Base-by-base conservation (phyloP, 2,113 vertebrate genomes). In the Ictalurus furcatus region DNA sequence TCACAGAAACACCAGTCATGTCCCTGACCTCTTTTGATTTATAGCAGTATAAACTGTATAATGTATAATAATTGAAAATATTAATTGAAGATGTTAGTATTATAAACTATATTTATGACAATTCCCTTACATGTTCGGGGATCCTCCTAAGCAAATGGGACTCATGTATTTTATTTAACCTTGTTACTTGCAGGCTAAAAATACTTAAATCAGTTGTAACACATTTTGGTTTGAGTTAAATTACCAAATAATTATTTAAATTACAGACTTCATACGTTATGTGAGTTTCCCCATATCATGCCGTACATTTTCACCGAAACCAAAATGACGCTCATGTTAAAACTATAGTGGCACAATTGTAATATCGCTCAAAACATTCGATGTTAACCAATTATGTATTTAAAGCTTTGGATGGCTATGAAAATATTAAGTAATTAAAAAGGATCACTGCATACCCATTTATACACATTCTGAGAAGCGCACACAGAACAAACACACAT, bases 1-100 rank as follows among this genome's bases (percentile, higher is more conserved):
- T 88, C 7, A 28, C 84, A 9, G 30, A 88, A 87, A 92, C 88
- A 90, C 92, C 91, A 92, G 93, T 85, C 89, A 85, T 89, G 73
- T 28, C 76, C 44, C 25, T 16, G 23, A 54, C 13, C 25, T 79
- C 19, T 30, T 74, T 7, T 79, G 25, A 79, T 52, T 79, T 52
- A 52, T 25, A 76, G 8, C 23, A 48, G 40, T 12, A 48, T 48
- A 48, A 56, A 40, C 19, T 76, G 21, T 76, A 76, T n/a, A 52
- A 25, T 79, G 44, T 79, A 54, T 79, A 48, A 52, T 76, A 79
- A 78, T 52, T 78, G 0, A 78, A 78, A 28, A 16, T 52, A n/a
- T 78, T n/a, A 2, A 25, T 54, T 48, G 13, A 54, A 54, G 44
- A 54, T 54, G 4, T 54, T n/a, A 54, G 76, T 6, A n/a, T 79